A percentile compares a stretch with the other conserved stretches of the same genome.
phyloP scores from a whole-genome alignment of 2,888 invertebrate genomes.

The Pachycephus smyrnensis region DNA sequence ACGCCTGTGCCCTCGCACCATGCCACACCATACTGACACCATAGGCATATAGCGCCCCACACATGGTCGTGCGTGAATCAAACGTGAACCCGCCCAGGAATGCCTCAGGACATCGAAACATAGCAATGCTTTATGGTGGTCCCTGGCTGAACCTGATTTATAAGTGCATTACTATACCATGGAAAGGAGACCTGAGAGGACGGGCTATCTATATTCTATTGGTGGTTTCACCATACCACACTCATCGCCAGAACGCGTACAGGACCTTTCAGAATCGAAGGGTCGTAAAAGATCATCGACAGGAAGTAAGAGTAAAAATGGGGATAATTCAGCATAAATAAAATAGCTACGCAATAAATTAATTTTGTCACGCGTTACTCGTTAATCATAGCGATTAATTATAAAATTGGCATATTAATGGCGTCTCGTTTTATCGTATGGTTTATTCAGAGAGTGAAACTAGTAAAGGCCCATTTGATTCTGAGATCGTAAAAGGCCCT shows the following conservation, averaged over 20 bases:
- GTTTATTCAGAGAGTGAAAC: too few species aligned
- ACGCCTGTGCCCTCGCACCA: slow-evolving; percentile 43
- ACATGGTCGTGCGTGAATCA: slow-evolving; percentile 63
- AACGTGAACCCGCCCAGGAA: slow-evolving; percentile 65
- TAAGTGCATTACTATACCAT: slow-evolving; percentile 65
- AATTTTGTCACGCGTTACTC: too few species aligned
- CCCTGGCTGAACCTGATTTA: slow-evolving; percentile 67
- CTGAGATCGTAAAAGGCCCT: slow-evolving; percentile 28
- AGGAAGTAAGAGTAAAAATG: too few species aligned
- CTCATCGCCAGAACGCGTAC: background rate
- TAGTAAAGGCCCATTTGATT: slow-evolving; percentile 30
- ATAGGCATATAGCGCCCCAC: slow-evolving; percentile 44
- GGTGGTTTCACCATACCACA: slow-evolving; percentile 23
- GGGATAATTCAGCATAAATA: too few species aligned
- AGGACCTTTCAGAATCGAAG: too few species aligned
- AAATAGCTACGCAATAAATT: too few species aligned
- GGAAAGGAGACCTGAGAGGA: slow-evolving; percentile 36
- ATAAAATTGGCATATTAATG: too few species aligned
- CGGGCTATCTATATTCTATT: slow-evolving; percentile 49
- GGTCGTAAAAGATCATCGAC: too few species aligned
- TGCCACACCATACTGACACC: slow-evolving; percentile 26
- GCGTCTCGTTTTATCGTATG: too few species aligned
- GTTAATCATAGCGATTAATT: too few species aligned
- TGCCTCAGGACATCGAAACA: slow-evolving; percentile 67
- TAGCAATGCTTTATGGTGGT: slow-evolving; percentile 68